Conservation (phyloP, 1,140 invertebrate species). For the Sycophaga agraensis region DNA sequence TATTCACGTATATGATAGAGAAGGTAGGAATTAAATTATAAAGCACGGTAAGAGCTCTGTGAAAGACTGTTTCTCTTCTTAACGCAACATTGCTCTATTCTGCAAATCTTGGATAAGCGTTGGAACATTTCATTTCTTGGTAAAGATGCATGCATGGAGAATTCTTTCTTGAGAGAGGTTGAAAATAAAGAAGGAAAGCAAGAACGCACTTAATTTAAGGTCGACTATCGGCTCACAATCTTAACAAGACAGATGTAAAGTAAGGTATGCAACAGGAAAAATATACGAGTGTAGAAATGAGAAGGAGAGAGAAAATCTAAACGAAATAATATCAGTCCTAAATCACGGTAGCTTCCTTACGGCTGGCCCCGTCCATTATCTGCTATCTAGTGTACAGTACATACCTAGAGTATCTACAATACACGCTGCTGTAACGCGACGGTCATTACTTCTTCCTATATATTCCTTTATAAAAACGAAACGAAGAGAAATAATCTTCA, state of each 20-base stretch:
- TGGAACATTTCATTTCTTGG: no score
- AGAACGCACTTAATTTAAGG: conserved; percentile 10
- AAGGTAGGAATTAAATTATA: no score
- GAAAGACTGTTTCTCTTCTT: no score
- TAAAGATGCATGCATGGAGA: no score
- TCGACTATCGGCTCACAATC: not conserved
- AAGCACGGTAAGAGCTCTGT: no score
- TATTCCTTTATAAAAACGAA: no score
- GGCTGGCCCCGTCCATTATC: conserved; percentile 4
- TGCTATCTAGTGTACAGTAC: conserved; percentile 15
- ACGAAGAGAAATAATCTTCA: not conserved
- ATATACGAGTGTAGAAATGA: no score
- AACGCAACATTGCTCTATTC: no score
- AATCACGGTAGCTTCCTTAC: conserved; percentile 13
- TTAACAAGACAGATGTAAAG: conserved; percentile 27
- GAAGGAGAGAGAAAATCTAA: not conserved
- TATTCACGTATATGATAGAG: no score
- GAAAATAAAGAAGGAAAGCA: not conserved
- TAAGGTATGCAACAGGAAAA: conserved; percentile 17
- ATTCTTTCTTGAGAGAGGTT: not conserved
- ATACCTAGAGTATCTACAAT: not conserved
- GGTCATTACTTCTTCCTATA: conserved; percentile 12
- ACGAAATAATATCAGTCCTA: conserved; percentile 24
- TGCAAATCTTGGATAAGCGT: no score
- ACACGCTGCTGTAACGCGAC: conserved; percentile 1